Evolutionary conservation across 2,113 vertebrate species (phyloP).

Genomic region (Larimichthys polyactis): DNA sequence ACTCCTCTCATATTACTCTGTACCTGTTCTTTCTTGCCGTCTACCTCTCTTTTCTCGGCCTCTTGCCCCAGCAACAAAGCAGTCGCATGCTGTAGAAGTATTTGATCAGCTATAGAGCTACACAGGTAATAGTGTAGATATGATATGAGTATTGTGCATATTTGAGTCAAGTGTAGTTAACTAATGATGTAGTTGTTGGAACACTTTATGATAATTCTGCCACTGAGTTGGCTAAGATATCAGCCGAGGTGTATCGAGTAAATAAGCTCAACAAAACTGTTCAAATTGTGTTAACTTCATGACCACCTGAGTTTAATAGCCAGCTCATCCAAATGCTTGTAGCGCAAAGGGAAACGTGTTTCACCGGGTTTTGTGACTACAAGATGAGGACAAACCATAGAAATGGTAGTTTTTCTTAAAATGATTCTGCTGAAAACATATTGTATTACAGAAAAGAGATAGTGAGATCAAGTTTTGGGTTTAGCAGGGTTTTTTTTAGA

Average conservation of each 20-base stretch:
- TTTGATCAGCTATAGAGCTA: constrained; percentile 17
- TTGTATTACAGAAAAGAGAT: background rate
- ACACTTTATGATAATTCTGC: constrained; percentile 18
- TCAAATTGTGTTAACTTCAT: constrained; percentile 17
- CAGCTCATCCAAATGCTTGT: constrained; percentile 13
- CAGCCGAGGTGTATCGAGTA: background rate
- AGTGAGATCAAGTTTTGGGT: background rate
- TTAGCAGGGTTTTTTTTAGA: background rate
- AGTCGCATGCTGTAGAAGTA: constrained; percentile 15
- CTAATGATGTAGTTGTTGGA: constrained; percentile 6
- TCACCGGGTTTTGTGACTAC: background rate
- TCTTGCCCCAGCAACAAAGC: constrained; percentile 12
- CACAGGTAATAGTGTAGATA: constrained; percentile 7
- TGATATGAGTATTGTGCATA: constrained; percentile 20
- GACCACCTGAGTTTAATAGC: background rate
- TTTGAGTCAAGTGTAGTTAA: constrained; percentile 19
- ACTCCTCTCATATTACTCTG: constrained; percentile 10
- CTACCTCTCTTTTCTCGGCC: background rate
- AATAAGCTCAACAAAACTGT: constrained; percentile 26
- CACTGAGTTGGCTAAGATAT: constrained; percentile 13
- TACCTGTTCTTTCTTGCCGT: background rate
- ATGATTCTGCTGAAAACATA: background rate
- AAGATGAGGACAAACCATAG: background rate
- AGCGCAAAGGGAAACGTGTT: constrained; percentile 3
- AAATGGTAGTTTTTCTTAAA: background rate